Conservation (phyloP, 2,113 vertebrate genomes). For the Guaruba guarouba region DNA sequence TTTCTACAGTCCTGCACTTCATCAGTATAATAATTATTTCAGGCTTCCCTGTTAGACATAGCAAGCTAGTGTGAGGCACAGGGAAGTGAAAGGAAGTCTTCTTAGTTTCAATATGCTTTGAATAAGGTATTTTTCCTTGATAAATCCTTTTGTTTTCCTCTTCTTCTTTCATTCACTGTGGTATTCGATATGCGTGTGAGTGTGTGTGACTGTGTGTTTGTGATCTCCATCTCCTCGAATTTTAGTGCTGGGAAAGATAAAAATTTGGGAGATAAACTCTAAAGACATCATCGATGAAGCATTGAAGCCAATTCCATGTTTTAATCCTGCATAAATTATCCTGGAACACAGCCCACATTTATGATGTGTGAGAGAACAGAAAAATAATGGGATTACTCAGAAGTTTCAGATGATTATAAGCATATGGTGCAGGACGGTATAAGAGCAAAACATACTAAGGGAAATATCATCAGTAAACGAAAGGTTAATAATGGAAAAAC, state of each 20-base stretch:
- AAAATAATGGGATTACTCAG: constrained; percentile 50
- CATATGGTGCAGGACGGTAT: constrained; percentile 48
- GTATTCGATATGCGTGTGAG: neutral
- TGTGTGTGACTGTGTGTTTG: neutral
- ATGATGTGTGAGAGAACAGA: constrained; percentile 58
- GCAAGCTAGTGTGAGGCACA: neutral
- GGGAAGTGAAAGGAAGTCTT: constrained; percentile 5
- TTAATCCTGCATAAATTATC: constrained; percentile 59
- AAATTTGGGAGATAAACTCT: constrained; percentile 28
- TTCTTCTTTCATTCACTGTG: constrained; percentile 14
- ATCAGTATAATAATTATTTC: constrained; percentile 52
- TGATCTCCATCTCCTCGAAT: neutral
- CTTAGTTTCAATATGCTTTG: neutral
- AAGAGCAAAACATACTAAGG: constrained; percentile 26
- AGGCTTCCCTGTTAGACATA: constrained; percentile 23
- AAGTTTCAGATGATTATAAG: constrained; percentile 70
- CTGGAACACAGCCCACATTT: constrained; percentile 44
- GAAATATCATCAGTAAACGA: constrained; percentile 47
- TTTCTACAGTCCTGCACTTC: constrained; percentile 49
- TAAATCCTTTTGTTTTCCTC: neutral
- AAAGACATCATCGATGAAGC: constrained; percentile 32
- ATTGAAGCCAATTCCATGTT: constrained; percentile 48
- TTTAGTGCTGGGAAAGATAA: neutral
- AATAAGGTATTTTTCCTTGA: neutral
- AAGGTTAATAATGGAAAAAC: constrained; percentile 45